Conservation (phyloP, 2,888 invertebrate species). For the Crossocerus cetratus region DNA sequence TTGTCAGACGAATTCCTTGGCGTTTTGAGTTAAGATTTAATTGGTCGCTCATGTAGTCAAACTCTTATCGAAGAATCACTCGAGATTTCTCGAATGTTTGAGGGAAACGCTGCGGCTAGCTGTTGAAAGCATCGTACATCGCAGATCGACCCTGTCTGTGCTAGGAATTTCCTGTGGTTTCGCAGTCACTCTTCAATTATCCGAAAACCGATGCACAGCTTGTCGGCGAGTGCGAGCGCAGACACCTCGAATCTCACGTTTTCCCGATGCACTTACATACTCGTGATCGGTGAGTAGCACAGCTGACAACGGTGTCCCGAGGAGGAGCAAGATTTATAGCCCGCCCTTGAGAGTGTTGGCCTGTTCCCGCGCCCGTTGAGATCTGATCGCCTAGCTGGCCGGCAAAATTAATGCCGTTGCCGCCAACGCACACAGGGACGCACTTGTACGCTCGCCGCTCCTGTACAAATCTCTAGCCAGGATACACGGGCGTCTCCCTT, state of each 20-base stretch:
- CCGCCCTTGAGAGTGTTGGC: slow-evolving; percentile 41
- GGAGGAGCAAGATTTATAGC: slow-evolving; percentile 48
- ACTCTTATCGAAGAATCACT: no score
- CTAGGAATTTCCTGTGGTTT: no score
- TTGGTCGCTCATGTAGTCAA: no score
- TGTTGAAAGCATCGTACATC: no score
- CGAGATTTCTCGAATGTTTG: no score
- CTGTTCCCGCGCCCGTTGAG: slow-evolving; percentile 21
- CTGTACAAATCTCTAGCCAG: slow-evolving; percentile 26
- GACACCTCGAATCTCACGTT: slow-evolving; percentile 21
- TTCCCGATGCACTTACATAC: slow-evolving; percentile 32
- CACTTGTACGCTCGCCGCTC: slow-evolving; percentile 3
- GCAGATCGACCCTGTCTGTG: no score
- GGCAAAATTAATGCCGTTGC: slow-evolving; percentile 45
- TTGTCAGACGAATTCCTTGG: neutral
- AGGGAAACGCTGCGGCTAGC: no score
- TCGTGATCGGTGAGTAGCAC: slow-evolving; percentile 27
- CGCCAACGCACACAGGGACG: slow-evolving; percentile 20
- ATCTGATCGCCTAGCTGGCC: slow-evolving; percentile 44
- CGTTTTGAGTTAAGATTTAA: no score
- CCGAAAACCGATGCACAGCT: neutral
- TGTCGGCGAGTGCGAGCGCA: neutral
- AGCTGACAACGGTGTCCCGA: slow-evolving; percentile 39
- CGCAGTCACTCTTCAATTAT: slow-evolving; percentile 6
- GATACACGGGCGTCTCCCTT: slow-evolving; percentile 26